Evolutionary conservation across 2,888 invertebrate genomes (phyloP), one percentile per base, ranked within the genome.

Genomic region (Pherbina coryleti): DNA sequence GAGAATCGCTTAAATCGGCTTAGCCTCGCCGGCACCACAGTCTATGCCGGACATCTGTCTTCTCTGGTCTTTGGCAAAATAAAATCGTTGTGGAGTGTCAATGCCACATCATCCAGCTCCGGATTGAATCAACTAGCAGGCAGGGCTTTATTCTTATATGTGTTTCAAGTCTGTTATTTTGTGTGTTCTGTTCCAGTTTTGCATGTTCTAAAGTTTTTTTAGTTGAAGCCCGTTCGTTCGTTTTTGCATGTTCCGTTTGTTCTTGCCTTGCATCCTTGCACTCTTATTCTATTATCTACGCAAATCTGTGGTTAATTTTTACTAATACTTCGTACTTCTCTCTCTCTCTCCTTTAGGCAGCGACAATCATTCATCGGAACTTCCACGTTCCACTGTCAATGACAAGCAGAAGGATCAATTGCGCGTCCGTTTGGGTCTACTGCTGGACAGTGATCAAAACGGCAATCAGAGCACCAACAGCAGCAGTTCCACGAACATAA

Each of bases 51-150:
- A n/a, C 88, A 88, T 76, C 79, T 88, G 75, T 88, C 88, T 55
- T 88, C 88, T 22, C 77, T 95, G 88, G 95, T 96, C 86, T 93
- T 96, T 89, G 95, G 95, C 88, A 96, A 96, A 92, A 96, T 97
- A 90, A 94, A 95, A 87, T 96, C 96, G 66, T 91, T 97, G 81
- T 96, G 96, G 96, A 95, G 93, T 83, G 93, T 93, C 82, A 94
- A 94, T 87, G 92, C 94, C 73, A 93, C 93, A 81, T 93, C 93
- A 82, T 92, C 94, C 79, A 94, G 93, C 89, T 90, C 92, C 79
- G 96, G 96, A 85, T 92, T 96, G 86, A 96, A 96, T 92, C 95
- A 95, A 90, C 92, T 96, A 86, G 92, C 95, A 95, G 93, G 93
- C 93, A 93, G 91, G 92, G 88, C 82, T 80, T 75, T 79, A 80